Evolutionary conservation across 2,113 vertebrate species (phyloP), one percentile per base, ranked within the genome.

Genomic region (Rhagologus leucostigma): DNA sequence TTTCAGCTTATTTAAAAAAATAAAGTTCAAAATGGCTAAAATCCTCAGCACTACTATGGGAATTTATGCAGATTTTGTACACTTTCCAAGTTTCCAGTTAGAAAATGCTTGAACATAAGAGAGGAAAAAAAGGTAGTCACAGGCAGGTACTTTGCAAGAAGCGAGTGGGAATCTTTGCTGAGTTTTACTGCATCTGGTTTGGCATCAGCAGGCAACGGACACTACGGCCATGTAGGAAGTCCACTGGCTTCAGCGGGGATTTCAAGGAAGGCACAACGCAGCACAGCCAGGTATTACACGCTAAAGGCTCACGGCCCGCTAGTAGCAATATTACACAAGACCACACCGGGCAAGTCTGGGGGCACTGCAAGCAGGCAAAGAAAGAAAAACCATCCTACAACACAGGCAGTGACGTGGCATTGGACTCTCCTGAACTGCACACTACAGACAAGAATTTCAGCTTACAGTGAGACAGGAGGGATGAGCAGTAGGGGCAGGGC

Each of bases 1-100:
- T 98, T 97, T 98, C 97, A 97, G 95, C 97, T 98, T 97, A 97
- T 97, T 97, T 97, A 97, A 98, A 96, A 97, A 98, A 97, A 96
- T 94, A 92, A 97, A 97, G 93, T 96, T 97, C 62, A 95, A 80
- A 97, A 96, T 97, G 97, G 94, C 93, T 96, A 97, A 95, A 85
- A 67, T 96, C 92, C 96, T 95, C 65, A 3, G 69, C 37, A 53
- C 90, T 53, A 89, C 88, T 87, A 84, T 49, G 87, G 88, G 93
- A 70, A 71, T 90, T 95, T 94, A 86, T 87, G 90, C 88, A 94
- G 86, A 94, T 83, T 96, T 94, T 94, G 94, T 50, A 96, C 65
- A 42, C 68, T 94, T 97, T 89, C 93, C 94, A 94, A 95, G 82
- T 71, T 78, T 97, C 69, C 67, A 80, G 84, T 96, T 71, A 78